phyloP scores from a whole-genome alignment of 2,113 vertebrate genomes.

The Peucedramus taeniatus region DNA sequence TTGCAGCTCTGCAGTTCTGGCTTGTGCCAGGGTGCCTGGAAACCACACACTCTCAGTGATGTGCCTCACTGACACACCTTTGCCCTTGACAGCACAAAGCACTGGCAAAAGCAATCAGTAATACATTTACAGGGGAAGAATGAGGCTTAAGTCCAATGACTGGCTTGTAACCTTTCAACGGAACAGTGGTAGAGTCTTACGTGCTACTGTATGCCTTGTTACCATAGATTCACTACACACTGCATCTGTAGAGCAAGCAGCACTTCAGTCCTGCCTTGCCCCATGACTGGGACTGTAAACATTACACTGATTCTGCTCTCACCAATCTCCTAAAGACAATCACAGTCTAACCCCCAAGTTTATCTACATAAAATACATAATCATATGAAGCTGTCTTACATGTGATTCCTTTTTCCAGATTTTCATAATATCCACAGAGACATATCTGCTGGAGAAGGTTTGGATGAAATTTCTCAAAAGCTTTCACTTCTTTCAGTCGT shows the following conservation, averaged over 20 bases:
- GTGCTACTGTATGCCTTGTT: not conserved
- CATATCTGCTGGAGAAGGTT: constrained; percentile 94
- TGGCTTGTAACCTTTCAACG: not conserved
- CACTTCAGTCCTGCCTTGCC: not conserved
- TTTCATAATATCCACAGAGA: constrained; percentile 92
- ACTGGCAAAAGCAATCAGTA: not conserved
- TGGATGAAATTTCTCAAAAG: constrained; percentile 93
- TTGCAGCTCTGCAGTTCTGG: not conserved
- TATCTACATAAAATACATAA: not conserved
- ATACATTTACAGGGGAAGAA: not conserved
- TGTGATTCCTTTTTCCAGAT: constrained; percentile 93
- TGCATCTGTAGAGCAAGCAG: not conserved
- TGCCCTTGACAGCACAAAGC: not conserved
- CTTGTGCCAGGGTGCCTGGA: not conserved
- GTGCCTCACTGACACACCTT: not conserved
- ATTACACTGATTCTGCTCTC: not conserved
- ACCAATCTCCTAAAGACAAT: not conserved
- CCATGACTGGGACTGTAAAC: not conserved
- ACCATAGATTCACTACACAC: not conserved
- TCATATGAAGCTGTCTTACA: constrained; percentile 73
- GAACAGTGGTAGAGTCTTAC: not conserved
- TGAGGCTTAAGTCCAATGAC: not conserved
- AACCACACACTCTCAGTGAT: not conserved
- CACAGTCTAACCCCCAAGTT: not conserved
- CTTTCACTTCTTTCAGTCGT: constrained; percentile 90